Conservation (phyloP, 2,888 invertebrate species). For the Nemoura dubitans region DNA sequence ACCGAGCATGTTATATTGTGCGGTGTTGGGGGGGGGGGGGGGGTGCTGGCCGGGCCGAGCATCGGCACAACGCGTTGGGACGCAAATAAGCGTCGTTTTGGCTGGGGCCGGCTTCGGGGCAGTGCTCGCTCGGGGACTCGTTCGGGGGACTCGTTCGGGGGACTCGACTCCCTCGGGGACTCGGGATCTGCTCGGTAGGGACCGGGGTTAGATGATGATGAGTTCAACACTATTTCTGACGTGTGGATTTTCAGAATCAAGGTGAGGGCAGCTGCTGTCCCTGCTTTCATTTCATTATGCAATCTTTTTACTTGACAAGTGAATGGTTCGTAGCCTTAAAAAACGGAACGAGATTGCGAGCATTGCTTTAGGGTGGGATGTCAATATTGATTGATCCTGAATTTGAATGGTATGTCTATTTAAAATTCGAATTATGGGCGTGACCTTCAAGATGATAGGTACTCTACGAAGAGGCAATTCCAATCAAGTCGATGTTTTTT, state of each 20-base stretch:
- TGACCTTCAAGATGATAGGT: not conserved
- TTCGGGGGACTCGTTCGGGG: not conserved
- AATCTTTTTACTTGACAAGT: not conserved
- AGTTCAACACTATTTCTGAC: not conserved
- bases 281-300: not conserved
- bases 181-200: not conserved
- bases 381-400: not conserved
- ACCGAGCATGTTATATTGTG: not conserved
- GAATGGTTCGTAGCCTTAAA: not conserved
- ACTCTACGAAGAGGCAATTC: not conserved
- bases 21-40: not conserved
- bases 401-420: not conserved
- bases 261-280: not conserved
- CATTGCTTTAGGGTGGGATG: not conserved
- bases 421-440: not conserved
- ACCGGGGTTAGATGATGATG: not conserved
- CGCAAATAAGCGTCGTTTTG: not conserved
- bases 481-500: not conserved
- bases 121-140: not conserved
- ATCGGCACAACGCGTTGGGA: not conserved
- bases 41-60: not conserved
- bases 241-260: not conserved
- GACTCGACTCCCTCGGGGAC: not conserved
- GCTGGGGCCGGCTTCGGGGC: not conserved
- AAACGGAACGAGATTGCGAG: not conserved